Evolutionary conservation across 2,113 vertebrate genomes (phyloP).

Genomic region (Syrmaticus mikado): DNA sequence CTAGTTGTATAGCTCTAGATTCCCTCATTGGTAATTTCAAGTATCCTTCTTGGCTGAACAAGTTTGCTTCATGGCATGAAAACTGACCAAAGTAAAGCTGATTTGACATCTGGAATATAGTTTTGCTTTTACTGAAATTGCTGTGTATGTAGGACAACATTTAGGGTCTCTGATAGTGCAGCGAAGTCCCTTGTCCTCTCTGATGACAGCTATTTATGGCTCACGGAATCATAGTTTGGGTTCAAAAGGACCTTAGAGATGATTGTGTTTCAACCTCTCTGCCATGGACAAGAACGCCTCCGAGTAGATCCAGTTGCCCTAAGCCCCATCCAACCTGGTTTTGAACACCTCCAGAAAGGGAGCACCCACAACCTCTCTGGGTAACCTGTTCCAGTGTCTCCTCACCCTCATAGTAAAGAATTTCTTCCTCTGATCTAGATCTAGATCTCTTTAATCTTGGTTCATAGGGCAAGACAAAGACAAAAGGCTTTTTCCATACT

Average conservation of each 20-base stretch:
- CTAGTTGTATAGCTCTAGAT: background rate
- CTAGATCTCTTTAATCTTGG: background rate
- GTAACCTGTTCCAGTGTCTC: too few relatives aligned
- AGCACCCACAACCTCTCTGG: too few relatives aligned
- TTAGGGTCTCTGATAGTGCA: background rate
- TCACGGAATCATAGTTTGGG: too few relatives aligned
- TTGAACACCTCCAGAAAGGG: too few relatives aligned
- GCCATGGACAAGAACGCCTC: too few relatives aligned
- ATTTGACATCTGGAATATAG: background rate
- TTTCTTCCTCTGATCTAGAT: too few relatives aligned
- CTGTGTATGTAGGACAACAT: background rate
- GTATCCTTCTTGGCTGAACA: background rate
- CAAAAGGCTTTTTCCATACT: background rate
- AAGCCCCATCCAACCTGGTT: too few relatives aligned
- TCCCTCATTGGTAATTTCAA: constrained; percentile 13
- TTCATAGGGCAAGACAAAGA: background rate
- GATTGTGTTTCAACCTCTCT: too few relatives aligned
- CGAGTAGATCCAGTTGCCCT: too few relatives aligned
- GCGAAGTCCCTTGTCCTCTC: background rate
- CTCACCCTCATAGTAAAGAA: too few relatives aligned
- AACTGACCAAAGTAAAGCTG: background rate
- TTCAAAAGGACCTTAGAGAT: too few relatives aligned
- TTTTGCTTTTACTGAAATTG: background rate
- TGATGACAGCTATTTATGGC: background rate
- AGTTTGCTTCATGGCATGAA: background rate